phyloP scores from a whole-genome alignment of 92 coral and sea anemone species.

The Parazoanthus swiftii region DNA sequence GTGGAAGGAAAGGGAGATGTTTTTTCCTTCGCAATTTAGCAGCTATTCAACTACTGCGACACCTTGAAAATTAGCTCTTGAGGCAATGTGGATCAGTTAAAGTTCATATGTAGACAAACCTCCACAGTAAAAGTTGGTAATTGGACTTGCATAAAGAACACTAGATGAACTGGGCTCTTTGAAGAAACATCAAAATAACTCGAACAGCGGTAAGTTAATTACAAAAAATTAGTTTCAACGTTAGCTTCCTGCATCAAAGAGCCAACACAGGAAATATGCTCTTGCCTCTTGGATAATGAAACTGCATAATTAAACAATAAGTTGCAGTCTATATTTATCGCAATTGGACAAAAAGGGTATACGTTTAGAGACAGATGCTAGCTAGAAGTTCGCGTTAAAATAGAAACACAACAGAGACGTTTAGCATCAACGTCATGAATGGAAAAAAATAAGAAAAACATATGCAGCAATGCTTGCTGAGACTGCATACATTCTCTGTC shows the following conservation, averaged over 20 bases:
- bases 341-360: conserved; percentile 16
- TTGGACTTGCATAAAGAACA: conserved; percentile 49
- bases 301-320: conserved; percentile 20
- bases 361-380: too few species aligned
- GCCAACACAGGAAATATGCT: conserved; percentile 25
- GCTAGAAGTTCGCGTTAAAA: too few species aligned
- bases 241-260: conserved; percentile 33
- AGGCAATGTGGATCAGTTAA: conserved; percentile 47
- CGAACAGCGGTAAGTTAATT: conserved; percentile 47
- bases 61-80: conserved; percentile 28
- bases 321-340: conserved; percentile 39
- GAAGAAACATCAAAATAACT: conserved; percentile 32
- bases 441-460: too few species aligned
- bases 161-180: conserved; percentile 41
- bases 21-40: conserved; percentile 3
- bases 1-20: conserved; percentile 38
- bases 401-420: too few species aligned
- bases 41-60: conserved; percentile 37
- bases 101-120: conserved; percentile 23
- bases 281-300: conserved; percentile 28
- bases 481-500: too few species aligned
- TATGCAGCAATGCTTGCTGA: too few species aligned
- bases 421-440: too few species aligned
- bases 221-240: conserved; percentile 55
- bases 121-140: background rate